These are phyloP conservation scores for Sycophila texana DNA, from an alignment of 2,888 invertebrate genomes.

Conservation along the genomic window DNA sequence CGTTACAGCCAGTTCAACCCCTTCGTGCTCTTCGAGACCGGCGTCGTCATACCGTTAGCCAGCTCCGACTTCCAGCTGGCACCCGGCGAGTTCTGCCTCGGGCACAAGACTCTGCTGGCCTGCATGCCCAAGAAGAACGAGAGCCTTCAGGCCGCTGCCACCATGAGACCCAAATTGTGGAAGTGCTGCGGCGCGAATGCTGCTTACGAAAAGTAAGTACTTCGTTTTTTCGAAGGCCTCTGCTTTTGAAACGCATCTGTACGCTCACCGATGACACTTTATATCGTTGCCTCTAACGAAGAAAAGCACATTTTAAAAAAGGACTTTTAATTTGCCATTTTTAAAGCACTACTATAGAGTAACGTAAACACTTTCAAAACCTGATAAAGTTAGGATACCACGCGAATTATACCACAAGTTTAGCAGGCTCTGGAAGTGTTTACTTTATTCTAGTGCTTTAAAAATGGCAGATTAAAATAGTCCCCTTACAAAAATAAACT, in stretches of 20 bases:
- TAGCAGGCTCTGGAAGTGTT: too few species aligned
- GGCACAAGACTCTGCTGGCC: constrained; percentile 81
- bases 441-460: too few species aligned
- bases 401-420: too few species aligned
- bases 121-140: constrained; percentile 76
- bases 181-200: constrained; percentile 85
- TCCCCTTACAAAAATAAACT: too few species aligned
- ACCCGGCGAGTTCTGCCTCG: constrained; percentile 83
- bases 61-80: constrained; percentile 72
- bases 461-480: too few species aligned
- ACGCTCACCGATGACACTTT: too few species aligned
- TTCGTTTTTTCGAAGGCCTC: neutral
- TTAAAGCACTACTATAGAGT: too few species aligned
- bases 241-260: neutral
- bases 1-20: constrained; percentile 68
- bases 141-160: constrained; percentile 68
- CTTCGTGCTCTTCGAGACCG: constrained; percentile 82
- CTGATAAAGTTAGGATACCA: too few species aligned
- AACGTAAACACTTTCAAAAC: too few species aligned
- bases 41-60: constrained; percentile 79
- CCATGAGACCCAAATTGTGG: constrained; percentile 74
- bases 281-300: too few species aligned
- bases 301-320: too few species aligned
- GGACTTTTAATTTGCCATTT: too few species aligned
- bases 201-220: constrained; percentile 76